Evolutionary conservation across 1,140 invertebrate genomes (phyloP), one percentile per base, ranked within the genome.

Genomic region (Paralvinella palmiformis): DNA sequence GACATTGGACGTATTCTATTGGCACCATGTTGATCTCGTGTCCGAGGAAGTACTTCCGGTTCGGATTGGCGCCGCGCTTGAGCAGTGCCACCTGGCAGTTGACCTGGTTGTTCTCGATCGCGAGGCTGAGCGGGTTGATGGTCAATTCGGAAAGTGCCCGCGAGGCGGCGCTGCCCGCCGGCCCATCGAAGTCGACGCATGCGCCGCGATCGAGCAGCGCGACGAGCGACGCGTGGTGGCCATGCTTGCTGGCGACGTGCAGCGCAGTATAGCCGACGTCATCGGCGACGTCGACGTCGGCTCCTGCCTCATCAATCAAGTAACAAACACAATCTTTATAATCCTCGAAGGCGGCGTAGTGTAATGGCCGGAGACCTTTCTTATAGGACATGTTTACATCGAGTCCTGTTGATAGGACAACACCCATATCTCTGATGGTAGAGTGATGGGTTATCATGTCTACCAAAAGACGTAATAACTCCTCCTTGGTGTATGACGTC

Each of bases 241-340:
- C 91, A 71, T 91, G 89, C 67, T 94, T 90, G 2, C 91, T 88
- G 36, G 89, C 89, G 37, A 94, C 82, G 81, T 94, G 92, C 48
- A 94, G 80, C 1, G 92, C 88, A 50, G 91, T 91, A 78, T 94
- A 94, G 0, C 92, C 92, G 68, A 91, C 91, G 71, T 94, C 91
- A 73, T 95, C 92, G 10, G 86, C 85, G 0, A 89, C 88, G 79
- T 94, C 92, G 20, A 94, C 88, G 74, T 92, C 87, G 3, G 90
- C 88, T 6, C 88, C 88, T 83, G 69, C 56, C 10, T 75, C 72
- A 2, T 82, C 55, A 24, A 82, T 72, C 37, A 44, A 44, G 13
- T n/a, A 44, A 44, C n/a, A n/a, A 44, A 44, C 13, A 1, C 10
- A 52, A 22, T 10, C 31, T 29, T 52, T 2, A 52, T 29, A 52